phyloP scores from a whole-genome alignment of 2,888 invertebrate species.

The Sclerodermus sp. region DNA sequence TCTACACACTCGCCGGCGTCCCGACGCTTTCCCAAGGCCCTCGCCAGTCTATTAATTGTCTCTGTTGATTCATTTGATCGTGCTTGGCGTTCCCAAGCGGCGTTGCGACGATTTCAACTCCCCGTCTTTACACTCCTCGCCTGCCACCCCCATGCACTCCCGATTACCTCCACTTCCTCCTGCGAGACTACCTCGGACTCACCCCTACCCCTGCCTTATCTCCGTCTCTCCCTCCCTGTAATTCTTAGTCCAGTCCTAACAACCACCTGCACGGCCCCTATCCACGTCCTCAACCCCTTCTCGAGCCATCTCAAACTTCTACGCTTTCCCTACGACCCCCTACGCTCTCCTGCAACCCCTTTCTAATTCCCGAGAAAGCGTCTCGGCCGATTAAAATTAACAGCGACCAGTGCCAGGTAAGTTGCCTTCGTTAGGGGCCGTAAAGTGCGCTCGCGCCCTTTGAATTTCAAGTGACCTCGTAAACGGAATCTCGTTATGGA shows the following conservation, averaged over 20 bases:
- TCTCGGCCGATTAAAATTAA: slow-evolving; percentile 48
- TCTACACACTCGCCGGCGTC: slow-evolving; percentile 38
- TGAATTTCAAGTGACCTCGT: slow-evolving; percentile 23
- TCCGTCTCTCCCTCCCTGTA: background rate
- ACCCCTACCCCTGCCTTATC: background rate
- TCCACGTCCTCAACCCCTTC: too few relatives aligned
- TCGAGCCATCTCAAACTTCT: too few relatives aligned
- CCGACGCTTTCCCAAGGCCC: slow-evolving; percentile 44
- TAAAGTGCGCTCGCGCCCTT: slow-evolving; percentile 35
- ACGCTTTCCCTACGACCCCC: too few relatives aligned
- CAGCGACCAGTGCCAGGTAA: slow-evolving; percentile 36
- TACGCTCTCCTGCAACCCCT: slow-evolving; percentile 20
- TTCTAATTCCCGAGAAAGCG: slow-evolving; percentile 49
- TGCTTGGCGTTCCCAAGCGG: slow-evolving; percentile 46
- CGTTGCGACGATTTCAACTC: slow-evolving; percentile 29
- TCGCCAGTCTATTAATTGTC: slow-evolving; percentile 53
- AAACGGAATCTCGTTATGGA: too few relatives aligned
- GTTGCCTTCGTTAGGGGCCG: slow-evolving; percentile 32
- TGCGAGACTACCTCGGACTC: too few relatives aligned
- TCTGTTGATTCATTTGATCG: slow-evolving; percentile 57
- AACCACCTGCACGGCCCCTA: too few relatives aligned
- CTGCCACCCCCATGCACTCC: too few relatives aligned
- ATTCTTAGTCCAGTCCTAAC: too few relatives aligned
- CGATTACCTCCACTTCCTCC: too few relatives aligned
- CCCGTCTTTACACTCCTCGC: slow-evolving; percentile 34